Base-by-base conservation (phyloP, 2,888 invertebrate genomes). In the Polydrusus pterygomalis region DNA sequence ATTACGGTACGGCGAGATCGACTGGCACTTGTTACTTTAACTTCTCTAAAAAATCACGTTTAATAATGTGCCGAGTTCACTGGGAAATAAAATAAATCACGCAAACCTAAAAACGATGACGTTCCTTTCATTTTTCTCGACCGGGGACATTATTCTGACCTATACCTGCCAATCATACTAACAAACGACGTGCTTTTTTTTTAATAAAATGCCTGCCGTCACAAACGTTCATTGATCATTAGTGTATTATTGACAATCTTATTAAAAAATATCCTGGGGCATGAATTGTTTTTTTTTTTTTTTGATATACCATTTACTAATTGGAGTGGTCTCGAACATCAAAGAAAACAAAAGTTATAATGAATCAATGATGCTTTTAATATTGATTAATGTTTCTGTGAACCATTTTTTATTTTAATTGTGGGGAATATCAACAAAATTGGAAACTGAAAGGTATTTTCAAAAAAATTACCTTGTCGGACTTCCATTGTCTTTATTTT, bases 151-250 rank as follows among this genome's bases (percentile, higher is more conserved):
- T 17, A 38, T 17, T 60, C 58, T 60, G 17, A 60, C 58, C 58
- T 38, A 60, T 30, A 40, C 38, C 58, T 38, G 58, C 38, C 58
- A 60, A 60, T 60, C 58, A 60, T 11, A n/a, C 38, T 17, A 60
- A 38, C 38, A 38, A 60, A 3, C 18, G 58, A 38, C 17, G 9
- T 38, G 18, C 25, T 60, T 60, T 60, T 60, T 25, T 56, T 6
- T 60, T 60, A 40, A 38, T 38, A 17, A 60, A 25, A 30, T 34
- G 34, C 34, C 10, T 34, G 17, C 34, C 58, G 38, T 60, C 17
- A 18, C 1, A 10, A 60, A 38, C 17, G 38, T 58, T 60, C 58
- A 38, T 38, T 60, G 18, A 60, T 60, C 38, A 38, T 60, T 60
- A 60, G 38, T 34, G 34, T 3, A 54, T 9, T 54, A 54, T 60